A percentile compares a stretch with the other conserved stretches of the same genome.
Evolutionary conservation across 2,797 vertebrate genomes (phyloP).

Genomic region (Enteromius paludinosus): DNA sequence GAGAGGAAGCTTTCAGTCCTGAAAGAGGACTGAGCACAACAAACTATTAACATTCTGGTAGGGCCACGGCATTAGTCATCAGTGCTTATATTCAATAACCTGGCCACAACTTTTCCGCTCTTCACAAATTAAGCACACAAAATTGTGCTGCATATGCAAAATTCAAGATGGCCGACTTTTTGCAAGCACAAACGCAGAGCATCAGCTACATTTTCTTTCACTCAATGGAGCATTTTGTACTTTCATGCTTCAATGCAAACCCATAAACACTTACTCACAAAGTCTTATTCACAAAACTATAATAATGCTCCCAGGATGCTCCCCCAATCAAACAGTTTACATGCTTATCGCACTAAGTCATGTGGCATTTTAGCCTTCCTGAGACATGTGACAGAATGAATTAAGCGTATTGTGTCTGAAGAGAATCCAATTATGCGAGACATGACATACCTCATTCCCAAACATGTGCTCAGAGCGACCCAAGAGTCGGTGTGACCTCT

Average conservation of each 20-base stretch:
- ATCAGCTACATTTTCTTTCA: not conserved
- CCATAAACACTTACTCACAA: not conserved
- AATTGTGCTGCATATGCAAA: constrained; percentile 6
- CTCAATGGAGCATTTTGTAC: not conserved
- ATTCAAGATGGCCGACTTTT: not conserved
- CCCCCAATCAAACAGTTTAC: not conserved
- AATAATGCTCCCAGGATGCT: not conserved
- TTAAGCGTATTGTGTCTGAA: constrained; percentile 29
- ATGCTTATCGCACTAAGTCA: not conserved
- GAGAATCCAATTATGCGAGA: constrained; percentile 50
- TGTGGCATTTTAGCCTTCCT: constrained; percentile 15
- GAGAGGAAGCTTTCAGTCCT: constrained; percentile 16
- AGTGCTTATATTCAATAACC: constrained; percentile 26
- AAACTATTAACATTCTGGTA: constrained; percentile 34
- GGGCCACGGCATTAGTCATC: constrained; percentile 19
- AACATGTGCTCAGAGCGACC: constrained; percentile 81
- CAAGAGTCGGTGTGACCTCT: constrained; percentile 76
- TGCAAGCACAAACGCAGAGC: not conserved
- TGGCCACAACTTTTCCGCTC: constrained; percentile 7
- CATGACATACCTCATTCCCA: constrained; percentile 78
- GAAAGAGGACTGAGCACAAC: constrained; percentile 17
- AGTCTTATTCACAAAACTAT: not conserved
- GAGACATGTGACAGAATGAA: constrained; percentile 32
- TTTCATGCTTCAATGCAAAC: not conserved
- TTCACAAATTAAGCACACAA: constrained; percentile 9